phyloP scores from a whole-genome alignment of 2,113 vertebrate species.

The Coreoperca whiteheadi region DNA sequence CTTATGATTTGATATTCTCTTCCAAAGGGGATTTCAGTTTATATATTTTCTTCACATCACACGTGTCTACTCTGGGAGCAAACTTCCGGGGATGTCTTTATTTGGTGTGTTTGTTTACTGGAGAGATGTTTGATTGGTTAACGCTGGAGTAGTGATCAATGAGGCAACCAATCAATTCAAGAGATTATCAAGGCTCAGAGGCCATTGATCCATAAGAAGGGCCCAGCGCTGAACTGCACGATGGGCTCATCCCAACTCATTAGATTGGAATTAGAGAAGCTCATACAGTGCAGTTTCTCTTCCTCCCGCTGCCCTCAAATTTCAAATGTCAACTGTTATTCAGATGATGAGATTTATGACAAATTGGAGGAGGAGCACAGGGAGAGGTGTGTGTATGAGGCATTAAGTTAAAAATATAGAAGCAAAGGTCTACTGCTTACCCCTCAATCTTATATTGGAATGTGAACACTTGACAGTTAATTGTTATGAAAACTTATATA shows the following conservation, averaged over 20 bases:
- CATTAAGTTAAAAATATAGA: conserved; percentile 12
- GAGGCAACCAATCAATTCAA: conserved; percentile 70
- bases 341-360: conserved; percentile 40
- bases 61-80: conserved; percentile 25
- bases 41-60: conserved; percentile 62
- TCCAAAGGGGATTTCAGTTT: conserved; percentile 71
- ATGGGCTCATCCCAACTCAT: conserved; percentile 58
- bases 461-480: conserved; percentile 21
- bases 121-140: conserved; percentile 70
- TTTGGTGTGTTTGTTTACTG: conserved; percentile 69
- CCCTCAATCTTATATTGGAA: conserved; percentile 18
- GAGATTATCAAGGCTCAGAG: conserved; percentile 73
- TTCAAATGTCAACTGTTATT: conserved; percentile 49
- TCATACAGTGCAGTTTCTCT: conserved; percentile 40
- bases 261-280: conserved; percentile 69
- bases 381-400: background rate
- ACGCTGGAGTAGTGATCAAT: conserved; percentile 68
- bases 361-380: conserved; percentile 12
- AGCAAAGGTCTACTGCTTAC: conserved; percentile 19
- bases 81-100: conserved; percentile 56
- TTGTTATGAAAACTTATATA: background rate
- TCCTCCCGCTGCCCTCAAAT: conserved; percentile 31
- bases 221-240: conserved; percentile 38
- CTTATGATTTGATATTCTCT: conserved; percentile 83
- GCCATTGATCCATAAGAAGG: conserved; percentile 70